phyloP scores from a whole-genome alignment of 2,113 vertebrate species.

The Laticauda colubrina region DNA sequence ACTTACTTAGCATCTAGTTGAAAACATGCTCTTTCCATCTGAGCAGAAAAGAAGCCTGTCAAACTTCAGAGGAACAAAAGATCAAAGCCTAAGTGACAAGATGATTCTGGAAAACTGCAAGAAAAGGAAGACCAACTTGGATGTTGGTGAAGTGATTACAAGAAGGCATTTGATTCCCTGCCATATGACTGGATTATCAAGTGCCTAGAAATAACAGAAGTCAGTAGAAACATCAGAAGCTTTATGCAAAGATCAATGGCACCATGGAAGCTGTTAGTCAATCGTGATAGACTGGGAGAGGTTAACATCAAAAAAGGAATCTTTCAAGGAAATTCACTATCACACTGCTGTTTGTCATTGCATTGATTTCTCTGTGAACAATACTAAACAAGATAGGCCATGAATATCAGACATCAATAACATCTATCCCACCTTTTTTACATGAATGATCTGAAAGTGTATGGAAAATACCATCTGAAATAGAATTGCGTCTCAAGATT shows the following conservation, averaged over 20 bases:
- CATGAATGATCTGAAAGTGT: not conserved
- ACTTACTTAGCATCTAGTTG: not conserved
- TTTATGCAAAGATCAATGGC: not conserved
- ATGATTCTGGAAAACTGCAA: not conserved
- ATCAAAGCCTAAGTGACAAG: not conserved
- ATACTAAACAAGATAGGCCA: not conserved
- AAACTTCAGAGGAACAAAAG: not conserved
- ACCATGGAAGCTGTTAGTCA: not conserved
- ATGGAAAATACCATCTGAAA: not conserved
- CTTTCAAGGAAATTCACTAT: not conserved
- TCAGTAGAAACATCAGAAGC: not conserved
- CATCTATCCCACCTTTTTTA: not conserved
- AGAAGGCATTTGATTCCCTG: not conserved
- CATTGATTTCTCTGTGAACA: not conserved
- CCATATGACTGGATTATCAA: not conserved
- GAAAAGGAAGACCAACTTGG: not conserved
- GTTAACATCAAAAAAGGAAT: not conserved
- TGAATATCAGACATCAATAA: not conserved
- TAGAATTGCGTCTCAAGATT: not conserved
- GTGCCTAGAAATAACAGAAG: not conserved
- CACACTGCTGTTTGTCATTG: not conserved
- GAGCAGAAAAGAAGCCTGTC: not conserved
- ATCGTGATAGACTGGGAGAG: not conserved
- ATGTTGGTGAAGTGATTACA: not conserved
- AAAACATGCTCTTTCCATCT: not conserved